phyloP scores from a whole-genome alignment of 1,140 invertebrate genomes.

The Cyclargus thomasi region DNA sequence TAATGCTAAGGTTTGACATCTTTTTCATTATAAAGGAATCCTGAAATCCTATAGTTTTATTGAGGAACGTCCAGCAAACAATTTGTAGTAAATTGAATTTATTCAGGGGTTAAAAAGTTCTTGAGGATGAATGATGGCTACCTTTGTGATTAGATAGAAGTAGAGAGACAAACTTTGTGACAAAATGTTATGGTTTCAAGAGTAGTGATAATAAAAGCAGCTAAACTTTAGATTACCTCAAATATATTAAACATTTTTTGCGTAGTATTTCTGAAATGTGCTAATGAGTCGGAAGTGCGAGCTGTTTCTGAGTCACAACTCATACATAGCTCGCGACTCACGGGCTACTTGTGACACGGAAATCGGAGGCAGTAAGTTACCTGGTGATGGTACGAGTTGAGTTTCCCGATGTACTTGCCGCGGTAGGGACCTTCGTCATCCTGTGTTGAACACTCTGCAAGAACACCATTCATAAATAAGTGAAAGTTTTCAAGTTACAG shows the following conservation, averaged over 20 bases:
- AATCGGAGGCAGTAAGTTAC: constrained; percentile 34
- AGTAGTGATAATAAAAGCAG: no score
- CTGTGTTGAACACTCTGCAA: constrained; percentile 56
- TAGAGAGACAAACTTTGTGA: no score
- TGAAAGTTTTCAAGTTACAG: constrained; percentile 17
- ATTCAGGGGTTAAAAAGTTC: no score
- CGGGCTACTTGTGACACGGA: no score
- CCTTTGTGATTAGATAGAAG: no score
- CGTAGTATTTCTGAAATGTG: neutral
- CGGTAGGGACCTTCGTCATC: constrained; percentile 82
- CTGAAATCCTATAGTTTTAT: no score
- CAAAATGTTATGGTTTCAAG: no score
- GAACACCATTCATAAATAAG: neutral
- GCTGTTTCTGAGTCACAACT: neutral
- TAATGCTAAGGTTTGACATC: no score
- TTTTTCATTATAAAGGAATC: no score
- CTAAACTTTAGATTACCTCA: neutral
- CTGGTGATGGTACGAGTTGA: constrained; percentile 93
- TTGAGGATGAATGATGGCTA: no score
- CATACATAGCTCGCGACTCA: neutral
- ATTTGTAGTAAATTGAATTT: no score
- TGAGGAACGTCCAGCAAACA: no score
- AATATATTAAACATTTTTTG: constrained; percentile 12
- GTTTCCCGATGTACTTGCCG: constrained; percentile 88
- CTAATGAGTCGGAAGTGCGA: neutral